Evolutionary conservation across 2,888 invertebrate species (phyloP).

Genomic region (Epirrita christyi): DNA sequence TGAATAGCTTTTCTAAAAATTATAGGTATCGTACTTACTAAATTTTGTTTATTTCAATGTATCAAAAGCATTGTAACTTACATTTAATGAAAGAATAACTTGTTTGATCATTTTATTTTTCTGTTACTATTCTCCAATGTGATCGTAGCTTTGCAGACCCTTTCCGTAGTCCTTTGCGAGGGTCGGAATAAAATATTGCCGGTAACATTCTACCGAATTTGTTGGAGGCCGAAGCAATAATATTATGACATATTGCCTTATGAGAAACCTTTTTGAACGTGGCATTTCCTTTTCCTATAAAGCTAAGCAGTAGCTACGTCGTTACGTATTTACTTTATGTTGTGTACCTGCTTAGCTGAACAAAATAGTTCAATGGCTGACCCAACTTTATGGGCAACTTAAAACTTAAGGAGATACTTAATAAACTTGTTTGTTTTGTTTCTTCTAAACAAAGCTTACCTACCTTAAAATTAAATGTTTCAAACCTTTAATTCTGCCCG

Average conservation of each 20-base stretch:
- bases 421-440: background rate
- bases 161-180: slow-evolving; percentile 55
- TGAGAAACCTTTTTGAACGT: slow-evolving; percentile 60
- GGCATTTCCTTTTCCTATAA: slow-evolving; percentile 46
- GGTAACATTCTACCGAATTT: slow-evolving; percentile 70
- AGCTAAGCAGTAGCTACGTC: slow-evolving; percentile 40
- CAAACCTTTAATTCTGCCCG: background rate
- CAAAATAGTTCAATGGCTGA: slow-evolving; percentile 32
- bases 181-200: slow-evolving; percentile 77
- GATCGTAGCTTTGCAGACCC: slow-evolving; percentile 55
- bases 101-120: background rate
- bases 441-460: background rate
- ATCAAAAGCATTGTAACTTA: too few species aligned
- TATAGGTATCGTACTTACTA: too few species aligned
- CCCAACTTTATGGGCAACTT: slow-evolving; percentile 31
- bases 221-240: slow-evolving; percentile 77
- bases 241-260: slow-evolving; percentile 82
- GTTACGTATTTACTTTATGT: slow-evolving; percentile 41
- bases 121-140: slow-evolving; percentile 41
- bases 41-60: too few species aligned
- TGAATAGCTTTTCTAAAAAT: too few species aligned
- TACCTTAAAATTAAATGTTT: background rate
- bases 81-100: too few species aligned
- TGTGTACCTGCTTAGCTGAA: slow-evolving; percentile 26
- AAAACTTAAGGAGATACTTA: background rate